Conservation (phyloP, 2,797 vertebrate species). For the Pipistrellus pygmaeus region DNA sequence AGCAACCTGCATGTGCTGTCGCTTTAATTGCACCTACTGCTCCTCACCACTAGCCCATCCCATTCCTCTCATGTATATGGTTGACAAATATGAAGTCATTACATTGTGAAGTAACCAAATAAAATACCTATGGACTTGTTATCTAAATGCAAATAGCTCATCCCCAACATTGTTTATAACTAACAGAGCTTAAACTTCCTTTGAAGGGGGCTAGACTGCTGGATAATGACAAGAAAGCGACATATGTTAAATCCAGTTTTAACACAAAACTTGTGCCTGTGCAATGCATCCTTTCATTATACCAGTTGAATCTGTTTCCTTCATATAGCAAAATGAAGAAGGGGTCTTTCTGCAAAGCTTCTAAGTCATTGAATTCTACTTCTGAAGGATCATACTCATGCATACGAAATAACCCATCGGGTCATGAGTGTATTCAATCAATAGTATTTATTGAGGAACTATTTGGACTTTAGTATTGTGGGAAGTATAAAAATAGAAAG, state of each 20-base stretch:
- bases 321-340: conserved; percentile 19
- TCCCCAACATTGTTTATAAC: conserved; percentile 35
- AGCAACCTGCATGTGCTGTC: not conserved
- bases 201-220: conserved; percentile 1
- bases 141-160: conserved; percentile 39
- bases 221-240: conserved; percentile 50
- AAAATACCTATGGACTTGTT: conserved; percentile 7
- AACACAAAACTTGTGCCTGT: conserved; percentile 32
- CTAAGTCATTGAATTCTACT: conserved; percentile 30
- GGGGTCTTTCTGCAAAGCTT: not conserved
- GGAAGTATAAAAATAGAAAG: conserved; percentile 17
- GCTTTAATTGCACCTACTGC: not conserved
- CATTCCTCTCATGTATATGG: not conserved
- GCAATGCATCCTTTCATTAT: conserved; percentile 48
- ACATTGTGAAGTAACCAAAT: conserved; percentile 14
- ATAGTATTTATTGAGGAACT: conserved; percentile 48
- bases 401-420: conserved; percentile 15
- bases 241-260: conserved; percentile 27
- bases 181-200: conserved; percentile 41
- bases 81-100: conserved; percentile 33
- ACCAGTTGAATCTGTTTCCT: conserved; percentile 17
- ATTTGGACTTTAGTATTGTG: not conserved
- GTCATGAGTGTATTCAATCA: not conserved
- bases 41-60: not conserved
- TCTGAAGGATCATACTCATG: not conserved